These are phyloP conservation scores for Sinocyclocheilus grahami DNA, from an alignment of 2,113 vertebrate species.

Conservation along the genomic window DNA sequence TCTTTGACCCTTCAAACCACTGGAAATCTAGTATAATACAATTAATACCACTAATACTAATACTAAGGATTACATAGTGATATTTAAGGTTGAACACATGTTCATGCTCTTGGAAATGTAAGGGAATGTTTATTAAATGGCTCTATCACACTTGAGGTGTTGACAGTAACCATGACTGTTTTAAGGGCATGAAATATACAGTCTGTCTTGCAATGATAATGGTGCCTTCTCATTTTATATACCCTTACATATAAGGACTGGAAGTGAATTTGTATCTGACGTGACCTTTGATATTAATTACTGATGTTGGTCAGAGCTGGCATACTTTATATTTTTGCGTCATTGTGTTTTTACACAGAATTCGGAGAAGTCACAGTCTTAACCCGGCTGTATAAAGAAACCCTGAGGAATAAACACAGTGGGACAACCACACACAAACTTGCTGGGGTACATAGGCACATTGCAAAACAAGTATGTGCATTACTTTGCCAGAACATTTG, in stretches of 20 bases:
- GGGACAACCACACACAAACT: neutral
- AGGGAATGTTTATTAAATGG: conserved; percentile 36
- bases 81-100: neutral
- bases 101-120: neutral
- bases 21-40: neutral
- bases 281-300: neutral
- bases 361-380: neutral
- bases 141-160: conserved; percentile 15
- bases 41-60: too few relatives aligned
- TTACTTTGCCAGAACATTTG: neutral
- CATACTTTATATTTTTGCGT: neutral
- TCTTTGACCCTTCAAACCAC: neutral
- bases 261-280: neutral
- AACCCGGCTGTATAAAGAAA: neutral
- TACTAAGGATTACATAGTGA: neutral
- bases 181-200: neutral
- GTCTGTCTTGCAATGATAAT: conserved; percentile 10
- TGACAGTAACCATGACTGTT: conserved; percentile 13
- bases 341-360: neutral
- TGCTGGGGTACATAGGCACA: neutral
- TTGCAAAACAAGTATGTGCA: neutral
- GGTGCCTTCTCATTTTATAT: too few relatives aligned
- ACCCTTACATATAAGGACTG: neutral
- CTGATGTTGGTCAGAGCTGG: neutral
- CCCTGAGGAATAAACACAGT: neutral